These are phyloP conservation scores for Peromyscus californicus DNA, from an alignment of 2,113 vertebrate species.

Conservation along the genomic window DNA sequence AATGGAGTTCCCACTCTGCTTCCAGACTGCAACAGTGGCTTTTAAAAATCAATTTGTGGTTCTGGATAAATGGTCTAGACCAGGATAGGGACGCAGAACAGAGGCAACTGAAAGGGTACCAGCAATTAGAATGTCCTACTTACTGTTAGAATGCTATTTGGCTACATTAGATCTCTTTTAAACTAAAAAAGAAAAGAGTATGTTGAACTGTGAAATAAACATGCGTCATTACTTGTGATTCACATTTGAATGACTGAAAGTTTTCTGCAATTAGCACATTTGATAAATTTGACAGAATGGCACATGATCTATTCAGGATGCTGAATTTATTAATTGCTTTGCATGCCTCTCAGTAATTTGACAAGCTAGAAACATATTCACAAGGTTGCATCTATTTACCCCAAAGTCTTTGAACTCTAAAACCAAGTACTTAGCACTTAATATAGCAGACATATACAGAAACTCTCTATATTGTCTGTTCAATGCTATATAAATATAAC, in stretches of 20 bases:
- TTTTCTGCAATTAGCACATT: conserved; percentile 23
- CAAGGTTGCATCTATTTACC: conserved; percentile 33
- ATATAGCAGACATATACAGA: not conserved
- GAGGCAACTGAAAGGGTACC: conserved; percentile 20
- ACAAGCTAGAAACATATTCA: conserved; percentile 35
- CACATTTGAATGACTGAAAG: conserved; percentile 27
- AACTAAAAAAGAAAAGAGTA: not conserved
- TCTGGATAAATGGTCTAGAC: conserved; percentile 63
- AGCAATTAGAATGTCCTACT: conserved; percentile 55
- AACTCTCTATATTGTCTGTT: conserved; percentile 14
- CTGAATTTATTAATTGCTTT: conserved; percentile 53
- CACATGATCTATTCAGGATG: conserved; percentile 6
- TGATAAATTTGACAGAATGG: conserved; percentile 23
- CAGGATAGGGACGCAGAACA: conserved; percentile 60
- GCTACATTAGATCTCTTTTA: conserved; percentile 35
- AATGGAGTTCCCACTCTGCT: conserved; percentile 41
- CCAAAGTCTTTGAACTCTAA: not conserved
- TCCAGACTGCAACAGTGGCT: conserved; percentile 68
- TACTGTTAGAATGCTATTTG: conserved; percentile 11
- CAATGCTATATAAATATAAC: conserved; percentile 24
- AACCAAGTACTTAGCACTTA: not conserved
- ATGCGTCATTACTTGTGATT: not conserved
- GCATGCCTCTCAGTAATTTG: not conserved
- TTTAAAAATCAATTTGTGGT: conserved; percentile 79
- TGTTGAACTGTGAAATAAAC: conserved; percentile 52